Evolutionary conservation across 2,888 invertebrate species (phyloP).

Genomic region (Branchellion lobata): DNA sequence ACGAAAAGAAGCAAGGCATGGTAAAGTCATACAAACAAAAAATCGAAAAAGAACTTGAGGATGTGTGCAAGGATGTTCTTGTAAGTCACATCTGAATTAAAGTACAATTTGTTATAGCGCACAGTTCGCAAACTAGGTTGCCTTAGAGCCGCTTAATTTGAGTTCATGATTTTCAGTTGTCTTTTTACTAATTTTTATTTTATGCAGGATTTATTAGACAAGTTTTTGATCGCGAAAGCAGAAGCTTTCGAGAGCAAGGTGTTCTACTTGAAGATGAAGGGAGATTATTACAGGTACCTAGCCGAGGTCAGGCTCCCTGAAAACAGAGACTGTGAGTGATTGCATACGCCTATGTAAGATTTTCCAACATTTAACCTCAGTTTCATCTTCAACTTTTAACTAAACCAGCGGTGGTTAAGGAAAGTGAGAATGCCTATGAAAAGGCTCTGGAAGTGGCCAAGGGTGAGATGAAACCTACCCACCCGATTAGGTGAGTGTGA

Average conservation of each 20-base stretch:
- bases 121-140: too few relatives aligned
- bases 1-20: constrained; percentile 84
- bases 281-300: constrained; percentile 99
- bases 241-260: constrained; percentile 98
- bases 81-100: constrained; percentile 75
- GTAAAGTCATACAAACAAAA: constrained; percentile 99
- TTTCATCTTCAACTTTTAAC: neutral
- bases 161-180: neutral
- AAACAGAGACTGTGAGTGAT: constrained; percentile 80
- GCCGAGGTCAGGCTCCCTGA: constrained; percentile 86
- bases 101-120: too few relatives aligned
- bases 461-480: constrained; percentile 97
- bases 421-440: constrained; percentile 90
- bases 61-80: constrained; percentile 98
- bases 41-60: constrained; percentile 97
- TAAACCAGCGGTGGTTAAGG: constrained; percentile 43
- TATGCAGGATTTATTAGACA: constrained; percentile 86
- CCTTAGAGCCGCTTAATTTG: neutral
- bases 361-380: too few relatives aligned
- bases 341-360: neutral
- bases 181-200: neutral
- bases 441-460: constrained; percentile 97
- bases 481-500: constrained; percentile 85
- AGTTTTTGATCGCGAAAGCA: constrained; percentile 97
- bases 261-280: constrained; percentile 99